phyloP scores from a whole-genome alignment of 2,113 vertebrate species.

The Proterorhinus semilunaris region DNA sequence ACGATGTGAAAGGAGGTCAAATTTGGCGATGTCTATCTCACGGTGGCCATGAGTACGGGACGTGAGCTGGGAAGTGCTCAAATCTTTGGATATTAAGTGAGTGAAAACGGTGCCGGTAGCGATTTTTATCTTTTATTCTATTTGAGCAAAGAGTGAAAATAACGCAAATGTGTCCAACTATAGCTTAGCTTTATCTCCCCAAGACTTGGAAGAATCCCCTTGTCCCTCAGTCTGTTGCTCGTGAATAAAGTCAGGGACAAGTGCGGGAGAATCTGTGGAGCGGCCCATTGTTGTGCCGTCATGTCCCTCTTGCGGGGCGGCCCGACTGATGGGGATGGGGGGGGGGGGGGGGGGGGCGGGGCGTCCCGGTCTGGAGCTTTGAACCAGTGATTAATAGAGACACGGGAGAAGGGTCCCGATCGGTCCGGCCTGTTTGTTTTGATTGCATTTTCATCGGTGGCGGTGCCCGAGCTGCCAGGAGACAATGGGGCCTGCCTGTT shows the following conservation, averaged over 20 bases:
- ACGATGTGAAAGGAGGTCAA: too few relatives aligned
- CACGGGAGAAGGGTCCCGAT: conserved; percentile 69
- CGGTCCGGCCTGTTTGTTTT: conserved; percentile 78
- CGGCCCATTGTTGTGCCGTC: conserved; percentile 74
- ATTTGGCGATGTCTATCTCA: too few relatives aligned
- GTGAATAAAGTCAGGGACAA: conserved; percentile 51
- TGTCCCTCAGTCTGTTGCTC: conserved; percentile 41
- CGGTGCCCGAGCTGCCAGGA: conserved; percentile 76
- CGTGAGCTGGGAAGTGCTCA: too few relatives aligned
- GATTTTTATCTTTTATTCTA: too few relatives aligned
- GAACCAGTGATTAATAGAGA: conserved; percentile 79
- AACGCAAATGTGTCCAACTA: not conserved
- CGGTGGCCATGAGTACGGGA: too few relatives aligned
- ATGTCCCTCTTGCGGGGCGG: conserved; percentile 66
- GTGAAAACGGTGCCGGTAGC: too few relatives aligned
- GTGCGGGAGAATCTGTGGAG: conserved; percentile 57
- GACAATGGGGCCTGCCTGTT: conserved; percentile 76
- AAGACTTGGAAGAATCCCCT: conserved; percentile 17
- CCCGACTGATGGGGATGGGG: conserved; percentile 70
- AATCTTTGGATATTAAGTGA: too few relatives aligned
- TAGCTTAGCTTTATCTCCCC: conserved; percentile 24
- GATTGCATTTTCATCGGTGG: conserved; percentile 80
- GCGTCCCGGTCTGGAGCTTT: conserved; percentile 64
- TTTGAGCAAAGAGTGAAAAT: not conserved
- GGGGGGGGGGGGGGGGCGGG: too few relatives aligned